Conservation (phyloP, 2,113 vertebrate species). For the Nanger granti region DNA sequence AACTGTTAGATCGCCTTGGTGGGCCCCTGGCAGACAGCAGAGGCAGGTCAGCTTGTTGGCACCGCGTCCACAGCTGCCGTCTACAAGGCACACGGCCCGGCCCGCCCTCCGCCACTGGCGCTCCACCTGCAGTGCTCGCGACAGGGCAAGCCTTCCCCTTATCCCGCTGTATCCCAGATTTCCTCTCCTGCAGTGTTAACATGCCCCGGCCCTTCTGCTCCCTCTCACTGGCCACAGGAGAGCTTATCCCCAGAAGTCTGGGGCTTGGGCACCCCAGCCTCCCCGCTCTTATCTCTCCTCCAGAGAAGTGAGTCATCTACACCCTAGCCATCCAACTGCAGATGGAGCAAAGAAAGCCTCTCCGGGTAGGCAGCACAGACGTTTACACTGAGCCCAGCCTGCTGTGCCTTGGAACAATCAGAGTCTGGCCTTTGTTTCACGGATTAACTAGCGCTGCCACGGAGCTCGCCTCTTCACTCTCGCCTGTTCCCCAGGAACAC, state of each 20-base stretch:
- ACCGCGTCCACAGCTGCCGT: background rate
- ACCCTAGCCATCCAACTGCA: background rate
- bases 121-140: rapidly evolving
- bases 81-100: rapidly evolving
- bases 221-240: background rate
- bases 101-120: background rate
- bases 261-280: background rate
- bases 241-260: background rate
- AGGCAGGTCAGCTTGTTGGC: background rate
- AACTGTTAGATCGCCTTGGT: background rate
- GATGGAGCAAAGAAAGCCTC: background rate
- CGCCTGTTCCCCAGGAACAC: background rate
- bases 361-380: background rate
- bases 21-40: rapidly evolving
- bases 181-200: background rate
- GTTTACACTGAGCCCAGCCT: background rate
- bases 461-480: background rate
- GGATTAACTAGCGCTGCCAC: background rate
- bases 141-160: background rate
- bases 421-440: background rate
- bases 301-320: background rate
- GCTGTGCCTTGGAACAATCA: background rate
- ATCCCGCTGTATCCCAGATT: rapidly evolving
- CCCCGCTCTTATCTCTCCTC: background rate
- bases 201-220: background rate